Base-by-base conservation (phyloP, 1,140 invertebrate species). In the Hyles vespertilio region DNA sequence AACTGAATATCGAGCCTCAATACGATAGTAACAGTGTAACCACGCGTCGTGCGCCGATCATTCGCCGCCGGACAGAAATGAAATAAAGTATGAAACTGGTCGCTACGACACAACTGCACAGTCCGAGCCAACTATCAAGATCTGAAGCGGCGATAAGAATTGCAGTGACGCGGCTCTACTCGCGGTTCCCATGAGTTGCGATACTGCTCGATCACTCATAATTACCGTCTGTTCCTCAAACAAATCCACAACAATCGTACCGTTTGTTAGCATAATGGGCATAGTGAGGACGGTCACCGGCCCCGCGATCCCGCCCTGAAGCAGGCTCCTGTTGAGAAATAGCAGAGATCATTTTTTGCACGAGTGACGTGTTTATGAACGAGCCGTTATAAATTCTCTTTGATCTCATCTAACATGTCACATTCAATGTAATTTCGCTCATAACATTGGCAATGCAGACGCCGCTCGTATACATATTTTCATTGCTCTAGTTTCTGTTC, bases 161-260 rank as follows among this genome's bases (percentile, higher is more conserved):
- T 78, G 80, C 77, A 85, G 82, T 74, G 75, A 74, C 72, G 66
- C 70, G 70, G 70, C 72, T 72, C 73, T 80, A 79, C 70, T 73
- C 72, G 71, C 69, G 71, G 77, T 83, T 86, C 82, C 72, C 81
- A 84, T 84, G 81, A 85, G 80, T 79, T 82, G 80, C 79, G 72
- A 84, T 81, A 70, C 76, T 72, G 70, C 77, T 83, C 77, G 81
- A 86, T 81, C 81, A 72, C 56, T 82, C 79, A 81, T 85, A 86
- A 88, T 86, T 87, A 84, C 78, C 63, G 63, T 65, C 75, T 76
- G 81, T 85, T 81, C 69, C 81, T 88, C 83, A 85, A 83, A 79
- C 65, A 65, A 81, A 82, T 76, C 63, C 80, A 80, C 72, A 74
- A 80, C 75, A 83, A 79, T 74, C 73, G 75, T 67, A 58, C 69